These are phyloP conservation scores for Batillaria attramentaria DNA, from an alignment of 1,140 invertebrate genomes.

Conservation along the genomic window DNA sequence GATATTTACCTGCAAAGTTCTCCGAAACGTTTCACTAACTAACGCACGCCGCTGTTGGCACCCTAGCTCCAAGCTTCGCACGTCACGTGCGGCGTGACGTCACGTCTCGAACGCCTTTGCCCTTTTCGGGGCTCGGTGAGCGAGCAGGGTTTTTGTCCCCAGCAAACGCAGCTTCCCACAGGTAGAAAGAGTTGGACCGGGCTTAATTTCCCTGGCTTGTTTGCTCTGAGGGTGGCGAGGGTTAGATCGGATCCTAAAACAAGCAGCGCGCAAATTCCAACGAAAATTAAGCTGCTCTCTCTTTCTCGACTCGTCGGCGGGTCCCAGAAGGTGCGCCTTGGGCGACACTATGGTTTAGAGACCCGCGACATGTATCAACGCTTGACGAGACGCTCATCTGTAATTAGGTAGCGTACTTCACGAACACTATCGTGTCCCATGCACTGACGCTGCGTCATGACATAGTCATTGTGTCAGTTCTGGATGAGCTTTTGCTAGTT, in stretches of 20 bases:
- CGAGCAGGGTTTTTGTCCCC: neutral
- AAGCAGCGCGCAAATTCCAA: conserved; percentile 25
- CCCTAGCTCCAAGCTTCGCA: neutral
- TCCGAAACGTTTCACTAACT: neutral
- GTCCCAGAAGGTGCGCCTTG: neutral
- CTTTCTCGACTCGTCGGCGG: neutral
- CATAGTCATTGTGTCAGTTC: too few relatives aligned
- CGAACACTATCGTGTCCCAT: too few relatives aligned
- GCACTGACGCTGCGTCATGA: too few relatives aligned
- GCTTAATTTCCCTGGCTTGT: conserved; percentile 16
- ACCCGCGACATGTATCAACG: too few relatives aligned
- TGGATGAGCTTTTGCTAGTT: too few relatives aligned
- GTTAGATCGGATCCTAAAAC: conserved; percentile 25
- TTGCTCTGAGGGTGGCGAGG: conserved; percentile 14
- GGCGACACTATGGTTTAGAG: too few relatives aligned
- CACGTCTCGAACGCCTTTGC: neutral
- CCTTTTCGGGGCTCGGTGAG: conserved; percentile 6
- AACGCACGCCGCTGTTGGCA: conserved; percentile 13
- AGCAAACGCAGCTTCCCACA: neutral
- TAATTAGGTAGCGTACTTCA: too few relatives aligned
- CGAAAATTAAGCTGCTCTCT: conserved; percentile 20
- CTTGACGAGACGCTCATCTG: too few relatives aligned
- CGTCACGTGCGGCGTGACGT: conserved; percentile 20
- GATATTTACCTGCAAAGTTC: conserved; percentile 10
- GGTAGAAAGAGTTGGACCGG: neutral